Base-by-base conservation (phyloP, 2,797 vertebrate species). In the Myotis pilosus region DNA sequence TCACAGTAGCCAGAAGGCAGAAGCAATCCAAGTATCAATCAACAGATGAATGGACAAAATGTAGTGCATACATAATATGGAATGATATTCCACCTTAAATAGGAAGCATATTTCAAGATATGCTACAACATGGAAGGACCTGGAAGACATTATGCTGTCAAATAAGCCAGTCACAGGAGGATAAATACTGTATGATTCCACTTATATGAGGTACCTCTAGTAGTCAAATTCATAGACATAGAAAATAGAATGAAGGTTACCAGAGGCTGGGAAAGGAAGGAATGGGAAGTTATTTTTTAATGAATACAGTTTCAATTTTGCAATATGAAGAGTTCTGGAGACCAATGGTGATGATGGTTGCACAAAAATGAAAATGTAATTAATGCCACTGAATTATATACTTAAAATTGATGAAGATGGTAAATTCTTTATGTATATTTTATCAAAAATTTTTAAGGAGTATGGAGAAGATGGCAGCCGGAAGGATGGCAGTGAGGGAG, bases 11-110 rank as follows among this genome's bases (percentile, higher is more conserved):
- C 33, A 87, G 88, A 64, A 64, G 41, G n/a, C 64, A 62, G 25
- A 95, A 81, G 49, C 44, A 76, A 91, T 3, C 49, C 20, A 69
- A 80, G 6, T 36, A n/a, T 51, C 38, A 25, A 71, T 80, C 66
- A 76, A 81, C 13, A 53, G 49, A 89, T 72, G 62, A 92, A 38
- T 23, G 49, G 71, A 93, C 74, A 74, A 87, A 91, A 57, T 79
- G 30, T 33, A 38, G 55, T 51, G 66, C 49, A 85, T 30, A 55
- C n/a, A 82, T 4, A 82, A 8, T 44, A 30, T 47, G 12, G 33
- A 60, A 82, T 66, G 47, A 68, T 53, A 68, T 41, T 90, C 49
- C 53, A 23, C 51, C 23, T 79, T 90, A 28, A 94, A 92, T 86
- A 82, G n/a, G 69, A 62, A 91, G 47, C 22, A 90, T 68, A 36